These are phyloP conservation scores for Melospiza melodia DNA, from an alignment of 2,113 vertebrate species.

Conservation along the genomic window DNA sequence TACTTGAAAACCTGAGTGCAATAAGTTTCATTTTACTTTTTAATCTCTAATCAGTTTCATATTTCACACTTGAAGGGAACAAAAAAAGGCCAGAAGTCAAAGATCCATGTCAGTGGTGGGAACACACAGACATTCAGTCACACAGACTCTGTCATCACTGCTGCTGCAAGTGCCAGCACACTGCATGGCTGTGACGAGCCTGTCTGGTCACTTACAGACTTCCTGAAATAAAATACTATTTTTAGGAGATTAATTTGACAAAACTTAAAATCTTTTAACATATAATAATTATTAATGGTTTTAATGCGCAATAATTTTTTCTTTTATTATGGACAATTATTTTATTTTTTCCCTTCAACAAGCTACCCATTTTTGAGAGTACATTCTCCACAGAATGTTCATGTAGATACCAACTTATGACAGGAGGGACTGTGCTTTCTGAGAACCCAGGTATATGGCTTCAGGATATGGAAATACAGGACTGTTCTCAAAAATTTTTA, in stretches of 20 bases:
- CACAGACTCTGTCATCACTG: neutral
- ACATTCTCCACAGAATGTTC: neutral
- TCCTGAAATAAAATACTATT: neutral
- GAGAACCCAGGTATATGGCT: neutral
- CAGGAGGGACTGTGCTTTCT: neutral
- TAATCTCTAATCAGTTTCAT: neutral
- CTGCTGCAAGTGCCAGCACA: neutral
- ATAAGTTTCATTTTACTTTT: neutral
- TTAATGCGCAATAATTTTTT: neutral
- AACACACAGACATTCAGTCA: neutral
- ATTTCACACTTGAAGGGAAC: neutral
- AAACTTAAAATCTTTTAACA: neutral
- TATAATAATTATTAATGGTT: neutral
- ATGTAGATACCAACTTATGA: fast-evolving
- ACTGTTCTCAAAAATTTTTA: neutral
- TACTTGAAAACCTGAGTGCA: neutral
- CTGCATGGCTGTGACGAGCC: no score
- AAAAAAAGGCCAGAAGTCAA: neutral
- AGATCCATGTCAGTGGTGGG: neutral
- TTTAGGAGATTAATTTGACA: neutral
- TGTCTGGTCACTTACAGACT: neutral
- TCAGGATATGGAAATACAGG: neutral
- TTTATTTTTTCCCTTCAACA: neutral
- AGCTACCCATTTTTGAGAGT: neutral
- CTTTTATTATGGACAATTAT: neutral